Evolutionary conservation across 2,113 vertebrate genomes (phyloP), one percentile per base, ranked within the genome.

Genomic region (Neomonachus schauinslandi): DNA sequence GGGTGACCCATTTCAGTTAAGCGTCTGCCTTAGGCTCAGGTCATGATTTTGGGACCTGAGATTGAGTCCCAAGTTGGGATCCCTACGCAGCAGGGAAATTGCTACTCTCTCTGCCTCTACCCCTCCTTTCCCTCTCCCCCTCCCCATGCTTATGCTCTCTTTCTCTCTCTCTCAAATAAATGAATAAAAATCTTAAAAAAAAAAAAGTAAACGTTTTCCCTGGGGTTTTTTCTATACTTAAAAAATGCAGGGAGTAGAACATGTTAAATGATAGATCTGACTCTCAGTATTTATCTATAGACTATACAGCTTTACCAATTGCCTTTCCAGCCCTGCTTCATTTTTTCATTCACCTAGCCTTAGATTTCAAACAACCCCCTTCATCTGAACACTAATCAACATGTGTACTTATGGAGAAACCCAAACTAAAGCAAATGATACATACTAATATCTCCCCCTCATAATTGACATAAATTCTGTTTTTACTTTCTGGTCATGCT

Each of bases 341-440:
- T 21, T 21, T 7, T 76, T 26, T 22, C 19, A 11, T 4, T n/a
- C 26, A 46, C n/a, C n/a, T 55, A 21, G 0, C 24, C 33, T 53
- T 19, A 42, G 18, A 46, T 53, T 33, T 46, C 18, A 42, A 36
- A 46, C 13, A 28, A 74, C 21, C 4, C 49, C 39, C 15, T 57
- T 33, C 11, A 8, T 42, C 9, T n/a, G 21, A 77, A 65, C 16
- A 24, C 57, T 11, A 42, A 1, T 13, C 13, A 36, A 4, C 15
- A 5, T 15, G 18, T 74, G 4, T 4, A 4, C 11, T 7, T 11
- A n/a, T 4, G 2, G 2, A 49, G 28, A n/a, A 83, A 55, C 3
- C 12, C 21, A 33, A 76, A 80, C 7, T 49, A 46, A n/a, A 59
- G 3, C 2, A 28, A 65, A 65, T 14, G 24, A 24, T 74, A 39